phyloP scores from a whole-genome alignment of 2,888 invertebrate genomes.

The Pachliopta kotzebuea region DNA sequence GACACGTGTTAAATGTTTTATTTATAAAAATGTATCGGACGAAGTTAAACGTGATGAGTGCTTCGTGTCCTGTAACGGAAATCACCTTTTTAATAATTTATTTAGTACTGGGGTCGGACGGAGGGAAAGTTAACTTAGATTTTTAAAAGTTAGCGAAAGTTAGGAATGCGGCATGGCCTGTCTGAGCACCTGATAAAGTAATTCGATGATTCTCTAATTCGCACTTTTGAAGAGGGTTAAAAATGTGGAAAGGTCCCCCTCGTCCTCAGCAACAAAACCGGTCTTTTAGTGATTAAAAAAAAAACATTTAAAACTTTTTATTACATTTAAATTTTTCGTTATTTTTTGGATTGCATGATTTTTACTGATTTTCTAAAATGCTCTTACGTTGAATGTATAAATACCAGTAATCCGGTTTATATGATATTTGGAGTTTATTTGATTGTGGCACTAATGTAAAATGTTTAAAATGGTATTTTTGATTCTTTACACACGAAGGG shows the following conservation, averaged over 20 bases:
- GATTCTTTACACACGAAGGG: constrained; percentile 29
- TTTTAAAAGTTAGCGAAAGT: constrained; percentile 76
- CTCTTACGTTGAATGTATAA: neutral
- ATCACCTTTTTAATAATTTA: constrained; percentile 68
- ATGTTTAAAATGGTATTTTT: constrained; percentile 6
- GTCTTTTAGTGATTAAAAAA: constrained; percentile 58
- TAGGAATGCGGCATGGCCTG: constrained; percentile 55
- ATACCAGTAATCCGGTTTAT: neutral
- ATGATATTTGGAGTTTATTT: neutral
- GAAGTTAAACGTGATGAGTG: constrained; percentile 47
- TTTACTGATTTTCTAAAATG: neutral
- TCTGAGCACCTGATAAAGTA: constrained; percentile 72
- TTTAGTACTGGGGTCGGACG: constrained; percentile 53
- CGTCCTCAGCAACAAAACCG: constrained; percentile 39
- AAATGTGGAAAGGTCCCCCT: constrained; percentile 60
- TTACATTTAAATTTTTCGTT: constrained; percentile 53
- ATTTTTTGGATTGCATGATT: neutral
- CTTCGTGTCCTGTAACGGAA: constrained; percentile 47
- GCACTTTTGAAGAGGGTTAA: constrained; percentile 74
- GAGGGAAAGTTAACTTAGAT: constrained; percentile 71
- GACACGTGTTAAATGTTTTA: no score
- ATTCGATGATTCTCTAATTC: constrained; percentile 75
- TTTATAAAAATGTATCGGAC: neutral
- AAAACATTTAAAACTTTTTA: constrained; percentile 58
- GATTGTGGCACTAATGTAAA: neutral